Conservation (phyloP, 2,888 invertebrate genomes). For the Augochlorella aurata region DNA sequence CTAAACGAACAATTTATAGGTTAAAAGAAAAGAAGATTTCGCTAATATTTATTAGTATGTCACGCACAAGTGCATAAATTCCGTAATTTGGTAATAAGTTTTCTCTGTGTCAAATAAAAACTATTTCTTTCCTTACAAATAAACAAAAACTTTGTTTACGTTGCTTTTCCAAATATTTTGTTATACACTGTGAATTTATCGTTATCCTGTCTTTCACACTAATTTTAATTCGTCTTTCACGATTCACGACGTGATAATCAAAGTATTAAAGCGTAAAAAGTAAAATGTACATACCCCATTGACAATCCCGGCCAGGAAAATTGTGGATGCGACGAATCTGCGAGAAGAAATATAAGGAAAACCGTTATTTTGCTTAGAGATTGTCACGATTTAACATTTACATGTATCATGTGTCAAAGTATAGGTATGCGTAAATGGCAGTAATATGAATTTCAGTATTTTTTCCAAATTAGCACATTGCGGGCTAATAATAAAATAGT, state of each 20-base stretch:
- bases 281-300: constrained; percentile 82
- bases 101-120: neutral
- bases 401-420: too few relatives aligned
- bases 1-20: too few relatives aligned
- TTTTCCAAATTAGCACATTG: neutral
- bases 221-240: too few relatives aligned
- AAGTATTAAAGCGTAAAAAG: neutral
- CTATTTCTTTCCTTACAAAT: too few relatives aligned
- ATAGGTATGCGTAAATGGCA: neutral
- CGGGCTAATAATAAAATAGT: too few relatives aligned
- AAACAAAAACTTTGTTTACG: neutral
- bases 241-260: neutral
- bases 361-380: neutral
- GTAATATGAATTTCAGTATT: neutral
- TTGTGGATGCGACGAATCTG: constrained; percentile 83
- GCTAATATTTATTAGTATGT: too few relatives aligned
- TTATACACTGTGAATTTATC: neutral
- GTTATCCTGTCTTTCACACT: too few relatives aligned
- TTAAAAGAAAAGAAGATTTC: too few relatives aligned
- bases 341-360: constrained; percentile 68
- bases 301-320: constrained; percentile 82
- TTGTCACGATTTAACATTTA: too few relatives aligned
- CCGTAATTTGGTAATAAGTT: neutral
- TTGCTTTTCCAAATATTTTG: neutral
- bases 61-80: neutral